These are phyloP conservation scores for Hoplias malabaricus DNA, from an alignment of 2,113 vertebrate species.

Conservation along the genomic window DNA sequence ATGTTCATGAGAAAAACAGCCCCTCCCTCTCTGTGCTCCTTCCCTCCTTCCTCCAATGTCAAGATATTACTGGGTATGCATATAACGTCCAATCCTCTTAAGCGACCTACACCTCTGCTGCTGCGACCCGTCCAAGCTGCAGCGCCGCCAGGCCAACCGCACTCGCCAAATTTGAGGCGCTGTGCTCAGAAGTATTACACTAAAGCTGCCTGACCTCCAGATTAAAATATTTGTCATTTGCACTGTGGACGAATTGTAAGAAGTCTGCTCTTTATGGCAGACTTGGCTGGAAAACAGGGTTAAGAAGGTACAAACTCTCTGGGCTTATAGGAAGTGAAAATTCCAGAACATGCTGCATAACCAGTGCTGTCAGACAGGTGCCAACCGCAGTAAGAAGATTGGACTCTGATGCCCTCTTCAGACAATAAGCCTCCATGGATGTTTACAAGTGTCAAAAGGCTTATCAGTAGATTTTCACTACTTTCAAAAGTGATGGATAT, in stretches of 20 bases:
- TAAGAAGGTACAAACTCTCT: not conserved
- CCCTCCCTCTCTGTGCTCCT: not conserved
- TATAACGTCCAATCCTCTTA: conserved; percentile 25
- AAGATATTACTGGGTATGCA: not conserved
- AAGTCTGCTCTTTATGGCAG: not conserved
- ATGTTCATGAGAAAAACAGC: not conserved
- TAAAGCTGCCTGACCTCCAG: conserved; percentile 15
- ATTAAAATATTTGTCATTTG: not conserved
- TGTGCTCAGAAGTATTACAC: conserved; percentile 14
- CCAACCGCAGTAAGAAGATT: not conserved
- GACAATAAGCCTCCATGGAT: not conserved
- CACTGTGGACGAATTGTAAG: not conserved
- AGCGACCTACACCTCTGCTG: conserved; percentile 16
- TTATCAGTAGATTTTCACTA: not conserved
- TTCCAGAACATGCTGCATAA: not conserved
- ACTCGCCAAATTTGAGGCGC: not conserved
- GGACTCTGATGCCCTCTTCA: not conserved
- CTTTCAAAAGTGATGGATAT: no score
- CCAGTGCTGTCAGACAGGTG: not conserved
- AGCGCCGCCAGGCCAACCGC: not conserved
- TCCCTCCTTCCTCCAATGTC: conserved; percentile 2
- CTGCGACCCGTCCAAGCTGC: not conserved
- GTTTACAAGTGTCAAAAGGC: not conserved
- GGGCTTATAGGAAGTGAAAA: not conserved
- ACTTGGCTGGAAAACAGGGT: not conserved